Evolutionary conservation across 2,888 invertebrate genomes (phyloP).

Genomic region (Drosophila robusta): DNA sequence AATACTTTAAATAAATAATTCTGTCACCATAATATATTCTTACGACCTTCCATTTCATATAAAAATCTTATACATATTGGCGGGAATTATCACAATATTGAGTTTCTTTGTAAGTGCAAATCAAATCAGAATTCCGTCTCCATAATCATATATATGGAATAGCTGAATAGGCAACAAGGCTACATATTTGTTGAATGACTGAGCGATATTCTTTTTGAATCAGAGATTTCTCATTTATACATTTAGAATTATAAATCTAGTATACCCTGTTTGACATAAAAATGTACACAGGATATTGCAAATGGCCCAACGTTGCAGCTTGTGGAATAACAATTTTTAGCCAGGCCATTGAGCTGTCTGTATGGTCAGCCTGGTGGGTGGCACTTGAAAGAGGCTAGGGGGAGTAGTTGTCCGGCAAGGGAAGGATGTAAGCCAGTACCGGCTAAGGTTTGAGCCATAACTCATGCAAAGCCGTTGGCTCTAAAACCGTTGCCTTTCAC

Average conservation of each 20-base stretch:
- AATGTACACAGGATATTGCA: slow-evolving; percentile 18
- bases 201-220: too few relatives aligned
- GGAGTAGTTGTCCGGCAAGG: background rate
- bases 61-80: too few relatives aligned
- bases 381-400: background rate
- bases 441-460: slow-evolving; percentile 31
- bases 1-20: too few relatives aligned
- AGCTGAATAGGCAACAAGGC: too few relatives aligned
- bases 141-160: too few relatives aligned
- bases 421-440: background rate
- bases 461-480: slow-evolving; percentile 21
- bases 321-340: slow-evolving; percentile 40
- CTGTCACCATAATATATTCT: too few relatives aligned
- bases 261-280: background rate
- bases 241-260: background rate
- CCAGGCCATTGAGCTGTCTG: slow-evolving; percentile 26
- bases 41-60: too few relatives aligned
- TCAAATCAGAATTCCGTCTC: too few relatives aligned
- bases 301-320: slow-evolving; percentile 11
- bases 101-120: too few relatives aligned
- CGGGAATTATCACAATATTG: too few relatives aligned
- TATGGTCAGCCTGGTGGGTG: slow-evolving; percentile 18
- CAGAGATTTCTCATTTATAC: background rate
- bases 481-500: slow-evolving; percentile 32
- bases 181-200: too few relatives aligned